Base-by-base conservation (phyloP, 2,113 vertebrate genomes). In the Cyanistes caeruleus region DNA sequence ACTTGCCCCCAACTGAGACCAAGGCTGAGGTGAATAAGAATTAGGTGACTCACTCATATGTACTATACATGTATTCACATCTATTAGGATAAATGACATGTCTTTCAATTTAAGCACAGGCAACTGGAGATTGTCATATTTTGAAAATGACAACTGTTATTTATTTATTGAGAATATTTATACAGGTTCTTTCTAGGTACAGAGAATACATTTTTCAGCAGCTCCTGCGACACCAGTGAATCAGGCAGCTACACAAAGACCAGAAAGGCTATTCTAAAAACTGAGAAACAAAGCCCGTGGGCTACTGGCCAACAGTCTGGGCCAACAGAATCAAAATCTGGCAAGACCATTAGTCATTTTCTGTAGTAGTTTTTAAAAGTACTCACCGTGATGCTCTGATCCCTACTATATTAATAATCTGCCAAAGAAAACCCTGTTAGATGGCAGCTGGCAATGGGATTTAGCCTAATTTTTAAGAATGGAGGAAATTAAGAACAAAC, bases 111-210 rank as follows among this genome's bases (percentile, higher is more conserved):
- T 96, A 97, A 97, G 98, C 97, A 95, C 94, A 97, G 98, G 96
- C 98, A 98, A 98, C 97, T 97, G 96, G 97, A 98, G 97, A 98
- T 97, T 98, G 98, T 98, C 98, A 97, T 98, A 98, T 97, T 98
- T 98, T 98, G 97, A 97, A 98, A 97, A 98, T 98, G 98, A 98
- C 98, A 98, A 98, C 98, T 98, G 98, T 98, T 98, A 98, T 98
- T 98, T 98, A 98, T 98, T 98, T 98, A 98, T 98, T 97, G 97
- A 98, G 98, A 98, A 97, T 98, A 98, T 98, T 98, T 98, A 97
- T 97, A 97, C 96, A 97, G 95, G 93, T 84, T 98, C 95, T 97
- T 98, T 93, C 93, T 95, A 92, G 95, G 97, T 92, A 95, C 48
- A 35, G 95, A 94, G 95, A 97, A 97, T 97, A 94, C 89, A 97